Percentiles rank a stretch among this genome's conserved stretches.
Evolutionary conservation across 2,888 invertebrate species (phyloP).

Genomic region (Ennomos quercinarius): DNA sequence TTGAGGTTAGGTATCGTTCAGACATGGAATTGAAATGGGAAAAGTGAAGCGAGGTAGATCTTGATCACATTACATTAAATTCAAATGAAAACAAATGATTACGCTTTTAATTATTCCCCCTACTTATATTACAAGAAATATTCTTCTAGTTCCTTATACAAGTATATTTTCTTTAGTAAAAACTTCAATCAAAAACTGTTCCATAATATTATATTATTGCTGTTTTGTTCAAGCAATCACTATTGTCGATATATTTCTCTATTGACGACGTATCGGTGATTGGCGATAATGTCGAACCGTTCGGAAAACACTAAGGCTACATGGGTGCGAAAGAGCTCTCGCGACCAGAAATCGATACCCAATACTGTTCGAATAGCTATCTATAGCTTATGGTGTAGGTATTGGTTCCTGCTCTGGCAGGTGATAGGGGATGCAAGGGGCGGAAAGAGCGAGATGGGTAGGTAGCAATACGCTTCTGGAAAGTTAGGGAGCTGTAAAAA

Average conservation of each 20-base stretch:
- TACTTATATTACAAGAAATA: too few species aligned
- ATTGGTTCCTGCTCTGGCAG: conserved; percentile 70
- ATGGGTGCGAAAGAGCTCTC: conserved; percentile 66
- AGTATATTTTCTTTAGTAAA: too few species aligned
- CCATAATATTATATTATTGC: too few species aligned
- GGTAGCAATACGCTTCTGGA: conserved; percentile 47
- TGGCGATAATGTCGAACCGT: conserved; percentile 84
- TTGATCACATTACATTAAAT: too few species aligned
- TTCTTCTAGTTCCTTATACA: too few species aligned
- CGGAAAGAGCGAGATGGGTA: conserved; percentile 48
- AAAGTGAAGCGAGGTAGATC: too few species aligned
- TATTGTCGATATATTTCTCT: conserved; percentile 41
- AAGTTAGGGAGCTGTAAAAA: conserved; percentile 3
- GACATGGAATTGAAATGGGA: too few species aligned
- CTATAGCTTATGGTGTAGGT: conserved; percentile 71
- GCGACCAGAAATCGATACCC: conserved; percentile 84
- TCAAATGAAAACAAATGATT: too few species aligned
- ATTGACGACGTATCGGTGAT: conserved; percentile 83
- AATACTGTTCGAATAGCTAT: conserved; percentile 74
- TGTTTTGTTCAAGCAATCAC: conserved; percentile 25
- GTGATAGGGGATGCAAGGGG: conserved; percentile 67
- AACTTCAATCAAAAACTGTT: too few species aligned
- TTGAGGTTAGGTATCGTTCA: too few species aligned
- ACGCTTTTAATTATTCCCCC: too few species aligned
- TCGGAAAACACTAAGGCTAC: conserved; percentile 83